Evolutionary conservation across 2,797 vertebrate species (phyloP), one percentile per base, ranked within the genome.

Genomic region (Phalloptychus januarius): DNA sequence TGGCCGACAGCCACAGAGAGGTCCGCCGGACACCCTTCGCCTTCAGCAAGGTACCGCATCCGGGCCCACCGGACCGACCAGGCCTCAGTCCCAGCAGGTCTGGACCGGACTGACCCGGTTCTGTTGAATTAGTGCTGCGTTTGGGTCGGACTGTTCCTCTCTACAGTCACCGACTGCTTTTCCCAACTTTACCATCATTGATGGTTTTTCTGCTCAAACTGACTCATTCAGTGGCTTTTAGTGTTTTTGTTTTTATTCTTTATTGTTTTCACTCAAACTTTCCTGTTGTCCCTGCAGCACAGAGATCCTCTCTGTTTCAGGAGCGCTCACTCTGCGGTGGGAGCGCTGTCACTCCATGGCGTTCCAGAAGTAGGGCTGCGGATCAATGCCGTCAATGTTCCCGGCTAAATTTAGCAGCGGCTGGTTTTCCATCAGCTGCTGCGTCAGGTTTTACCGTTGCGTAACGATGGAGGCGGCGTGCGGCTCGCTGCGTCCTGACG

Each of bases 41-140:
- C 15, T 91, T 94, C 87, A 90, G 31, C 5, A 94, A 97, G 97
- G 96, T 97, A 95, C 71, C 16, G 11, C 50, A 16, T 25, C 74
- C 7, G 44, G n/a, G 12, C 42, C 42, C 11, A 12, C 42, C 38
- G 4, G 5, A 45, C 3, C 44, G 4, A 16, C 46, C 16, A 16
- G 46, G 16, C 46, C 45, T 46, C 45, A 18, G 45, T 6, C 46
- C 45, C 46, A 5, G 16, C 0, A 6, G 46, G 6, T 50, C 46
- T 20, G 46, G 46, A 50, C 46, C 18, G 6, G 46, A 23, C 46
- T 7, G 46, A 50, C 46, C 18, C 18, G 18, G 46, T 50, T 50
- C 46, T 50, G 46, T 20, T 50, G 46, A 6, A 2, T 20, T 20
- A 50, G 18, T 6, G 4, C 15, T 48, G 46, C 46, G 2, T 16